phyloP scores from a whole-genome alignment of 2,797 vertebrate genomes.

The Artibeus jamaicensis region DNA sequence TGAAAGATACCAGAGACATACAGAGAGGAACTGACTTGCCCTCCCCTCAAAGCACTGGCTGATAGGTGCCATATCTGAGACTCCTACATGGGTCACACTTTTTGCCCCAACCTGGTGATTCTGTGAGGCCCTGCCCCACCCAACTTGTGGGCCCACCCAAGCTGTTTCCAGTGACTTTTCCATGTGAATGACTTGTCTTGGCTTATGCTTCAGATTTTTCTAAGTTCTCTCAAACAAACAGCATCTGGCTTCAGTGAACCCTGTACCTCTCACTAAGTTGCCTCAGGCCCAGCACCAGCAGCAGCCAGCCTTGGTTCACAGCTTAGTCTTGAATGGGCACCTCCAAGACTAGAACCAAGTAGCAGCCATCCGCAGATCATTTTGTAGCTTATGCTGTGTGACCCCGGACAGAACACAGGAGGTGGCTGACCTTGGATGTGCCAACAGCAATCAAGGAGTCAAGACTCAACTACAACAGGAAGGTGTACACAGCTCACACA shows the following conservation, averaged over 20 bases:
- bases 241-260: background rate
- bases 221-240: background rate
- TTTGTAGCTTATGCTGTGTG: background rate
- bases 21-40: background rate
- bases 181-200: background rate
- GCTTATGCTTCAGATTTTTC: background rate
- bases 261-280: background rate
- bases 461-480: background rate
- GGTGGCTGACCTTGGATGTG: background rate
- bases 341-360: background rate
- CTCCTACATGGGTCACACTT: background rate
- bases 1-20: background rate
- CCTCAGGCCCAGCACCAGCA: background rate
- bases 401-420: background rate
- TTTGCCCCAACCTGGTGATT: too few species aligned
- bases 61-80: background rate
- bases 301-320: background rate
- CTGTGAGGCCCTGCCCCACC: background rate
- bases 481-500: too few species aligned
- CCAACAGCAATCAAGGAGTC: background rate
- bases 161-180: background rate
- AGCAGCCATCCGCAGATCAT: background rate
- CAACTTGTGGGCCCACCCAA: background rate
- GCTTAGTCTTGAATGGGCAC: background rate
- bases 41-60: background rate